A percentile compares a stretch with the other conserved stretches of the same genome.
Conservation (phyloP, 2,113 vertebrate species). For the Chauna torquata region DNA sequence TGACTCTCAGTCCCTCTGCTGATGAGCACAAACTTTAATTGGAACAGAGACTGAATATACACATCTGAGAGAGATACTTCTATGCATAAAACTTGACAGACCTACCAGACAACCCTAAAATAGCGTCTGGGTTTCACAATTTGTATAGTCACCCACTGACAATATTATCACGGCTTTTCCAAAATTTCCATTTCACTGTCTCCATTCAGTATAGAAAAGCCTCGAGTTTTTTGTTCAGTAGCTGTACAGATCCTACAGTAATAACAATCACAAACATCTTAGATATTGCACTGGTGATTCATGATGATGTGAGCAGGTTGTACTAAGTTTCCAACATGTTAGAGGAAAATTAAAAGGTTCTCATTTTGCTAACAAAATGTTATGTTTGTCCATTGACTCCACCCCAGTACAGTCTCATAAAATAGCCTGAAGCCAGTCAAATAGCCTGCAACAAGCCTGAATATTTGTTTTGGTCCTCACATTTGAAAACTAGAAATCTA, state of each 20-base stretch:
- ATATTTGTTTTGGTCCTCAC: not conserved
- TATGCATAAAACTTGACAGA: not conserved
- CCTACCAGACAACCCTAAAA: not conserved
- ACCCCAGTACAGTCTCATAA: not conserved
- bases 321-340: not conserved
- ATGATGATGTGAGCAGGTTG: not conserved
- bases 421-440: not conserved
- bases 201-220: not conserved
- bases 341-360: not conserved
- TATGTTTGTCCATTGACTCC: not conserved
- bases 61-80: not conserved
- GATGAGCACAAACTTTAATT: not conserved
- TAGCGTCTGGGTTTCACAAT: not conserved
- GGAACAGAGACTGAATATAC: not conserved
- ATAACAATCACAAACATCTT: not conserved
- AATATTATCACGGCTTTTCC: not conserved
- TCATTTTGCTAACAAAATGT: not conserved
- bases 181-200: not conserved
- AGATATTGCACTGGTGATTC: not conserved
- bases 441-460: not conserved
- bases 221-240: not conserved
- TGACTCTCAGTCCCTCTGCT: not conserved
- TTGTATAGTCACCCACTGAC: not conserved
- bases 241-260: not conserved
- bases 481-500: conserved; percentile 1